Evolutionary conservation across 2,888 invertebrate genomes (phyloP).

Genomic region (Hemaris fuciformis): DNA sequence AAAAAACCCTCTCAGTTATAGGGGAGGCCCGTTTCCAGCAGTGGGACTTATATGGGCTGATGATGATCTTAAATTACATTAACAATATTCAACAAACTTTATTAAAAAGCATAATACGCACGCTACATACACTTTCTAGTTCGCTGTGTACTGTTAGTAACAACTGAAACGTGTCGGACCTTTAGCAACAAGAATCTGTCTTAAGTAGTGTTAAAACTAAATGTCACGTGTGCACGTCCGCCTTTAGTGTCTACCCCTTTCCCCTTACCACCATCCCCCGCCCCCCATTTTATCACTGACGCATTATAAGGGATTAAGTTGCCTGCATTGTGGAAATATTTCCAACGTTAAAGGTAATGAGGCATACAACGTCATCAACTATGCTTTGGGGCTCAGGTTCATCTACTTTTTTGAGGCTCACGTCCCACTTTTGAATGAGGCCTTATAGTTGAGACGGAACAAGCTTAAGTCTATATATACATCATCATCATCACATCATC

Average conservation of each 20-base stretch:
- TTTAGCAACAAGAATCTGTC: conserved; percentile 62
- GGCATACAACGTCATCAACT: neutral
- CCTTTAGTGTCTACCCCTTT: conserved; percentile 55
- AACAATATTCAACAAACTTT: too few relatives aligned
- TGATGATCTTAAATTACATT: too few relatives aligned
- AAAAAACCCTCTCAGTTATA: too few relatives aligned
- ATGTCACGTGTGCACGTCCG: conserved; percentile 75
- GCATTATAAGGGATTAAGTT: conserved; percentile 64
- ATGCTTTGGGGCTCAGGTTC: neutral
- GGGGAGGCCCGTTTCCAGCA: too few relatives aligned
- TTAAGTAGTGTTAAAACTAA: conserved; percentile 43
- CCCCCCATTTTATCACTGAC: conserved; percentile 76
- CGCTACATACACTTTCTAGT: neutral
- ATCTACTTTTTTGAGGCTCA: too few relatives aligned
- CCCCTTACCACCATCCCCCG: conserved; percentile 59
- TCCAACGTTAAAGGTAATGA: neutral
- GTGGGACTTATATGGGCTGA: too few relatives aligned
- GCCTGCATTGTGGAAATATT: conserved; percentile 59
- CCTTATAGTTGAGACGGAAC: too few relatives aligned
- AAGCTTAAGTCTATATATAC: too few relatives aligned
- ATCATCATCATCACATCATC: too few relatives aligned
- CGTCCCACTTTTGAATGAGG: too few relatives aligned
- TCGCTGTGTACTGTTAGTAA: neutral
- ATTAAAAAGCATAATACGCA: neutral
- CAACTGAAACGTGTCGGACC: conserved; percentile 17